A percentile compares a stretch with the other conserved stretches of the same genome.
These are phyloP conservation scores for Rhopalosiphum padi DNA, from an alignment of 1,140 invertebrate genomes.

Conservation along the genomic window DNA sequence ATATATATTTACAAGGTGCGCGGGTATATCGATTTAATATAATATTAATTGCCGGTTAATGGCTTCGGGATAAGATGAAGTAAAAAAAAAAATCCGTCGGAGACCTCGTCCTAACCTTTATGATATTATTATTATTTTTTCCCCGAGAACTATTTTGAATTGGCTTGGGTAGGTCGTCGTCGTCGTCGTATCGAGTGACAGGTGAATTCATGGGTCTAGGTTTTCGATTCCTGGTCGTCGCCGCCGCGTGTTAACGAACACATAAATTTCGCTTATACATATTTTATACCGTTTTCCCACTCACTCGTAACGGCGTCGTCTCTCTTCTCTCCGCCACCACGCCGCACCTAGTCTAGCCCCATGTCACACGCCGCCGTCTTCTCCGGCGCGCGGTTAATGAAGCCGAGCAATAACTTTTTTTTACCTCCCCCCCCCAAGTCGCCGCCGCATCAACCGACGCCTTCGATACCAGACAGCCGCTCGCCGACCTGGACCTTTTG, in stretches of 20 bases:
- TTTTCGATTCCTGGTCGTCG: slow-evolving; percentile 46
- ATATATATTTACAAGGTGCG: neutral
- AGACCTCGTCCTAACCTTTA: neutral
- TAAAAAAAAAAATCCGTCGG: neutral
- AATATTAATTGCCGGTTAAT: slow-evolving; percentile 10
- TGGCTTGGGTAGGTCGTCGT: neutral
- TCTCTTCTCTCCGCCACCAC: neutral
- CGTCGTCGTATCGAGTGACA: slow-evolving; percentile 39
- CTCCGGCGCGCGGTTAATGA: slow-evolving; percentile 41
- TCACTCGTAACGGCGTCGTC: neutral
- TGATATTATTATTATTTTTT: neutral
- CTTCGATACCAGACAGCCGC: neutral
- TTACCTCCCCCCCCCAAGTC: neutral
- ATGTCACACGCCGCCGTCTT: neutral
- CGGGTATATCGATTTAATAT: slow-evolving; percentile 15
- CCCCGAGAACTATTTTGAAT: neutral
- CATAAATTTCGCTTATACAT: slow-evolving; percentile 34
- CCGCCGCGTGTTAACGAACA: slow-evolving; percentile 32
- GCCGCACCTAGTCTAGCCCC: neutral
- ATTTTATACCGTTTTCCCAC: neutral
- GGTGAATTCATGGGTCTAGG: slow-evolving; percentile 52
- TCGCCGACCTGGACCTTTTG: neutral
- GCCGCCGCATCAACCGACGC: neutral
- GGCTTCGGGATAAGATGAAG: neutral
- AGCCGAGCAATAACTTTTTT: slow-evolving; percentile 54